A percentile compares a stretch with the other conserved stretches of the same genome.
Conservation (phyloP, 2,113 vertebrate genomes). For the Hymenochirus boettgeri region DNA sequence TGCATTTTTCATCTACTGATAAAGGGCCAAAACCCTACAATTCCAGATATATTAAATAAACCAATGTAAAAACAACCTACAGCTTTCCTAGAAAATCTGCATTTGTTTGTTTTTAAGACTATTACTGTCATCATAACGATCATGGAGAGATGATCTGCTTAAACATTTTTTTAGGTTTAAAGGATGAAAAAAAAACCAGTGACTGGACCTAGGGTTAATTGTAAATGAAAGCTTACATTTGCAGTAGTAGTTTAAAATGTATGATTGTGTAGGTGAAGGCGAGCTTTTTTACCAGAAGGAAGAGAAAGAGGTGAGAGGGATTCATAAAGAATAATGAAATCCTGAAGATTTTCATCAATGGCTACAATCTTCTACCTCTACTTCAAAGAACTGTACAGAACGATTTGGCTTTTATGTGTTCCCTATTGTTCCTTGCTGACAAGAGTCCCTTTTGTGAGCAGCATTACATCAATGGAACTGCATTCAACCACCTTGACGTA, state of each 20-base stretch:
- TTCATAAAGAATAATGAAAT: not conserved
- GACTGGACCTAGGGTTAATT: not conserved
- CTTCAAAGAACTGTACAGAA: conserved; percentile 35
- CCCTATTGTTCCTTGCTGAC: conserved; percentile 33
- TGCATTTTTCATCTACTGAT: too few species aligned
- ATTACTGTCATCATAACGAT: too few species aligned
- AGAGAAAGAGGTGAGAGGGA: not conserved
- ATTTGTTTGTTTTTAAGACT: too few species aligned
- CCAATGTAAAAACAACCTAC: too few species aligned
- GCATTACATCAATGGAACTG: conserved; percentile 35
- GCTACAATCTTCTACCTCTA: conserved; percentile 23
- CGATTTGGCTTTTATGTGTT: conserved; percentile 27
- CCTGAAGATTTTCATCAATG: conserved; percentile 16
- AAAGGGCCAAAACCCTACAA: too few species aligned
- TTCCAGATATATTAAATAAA: too few species aligned
- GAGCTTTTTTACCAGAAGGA: not conserved
- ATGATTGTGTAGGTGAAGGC: not conserved
- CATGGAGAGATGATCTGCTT: too few species aligned
- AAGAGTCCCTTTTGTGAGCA: conserved; percentile 38
- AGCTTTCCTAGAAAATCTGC: too few species aligned
- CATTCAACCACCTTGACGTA: conserved; percentile 15
- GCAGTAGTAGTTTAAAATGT: not conserved
- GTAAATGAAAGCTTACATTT: conserved; percentile 11
- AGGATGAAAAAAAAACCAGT: too few species aligned
- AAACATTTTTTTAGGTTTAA: too few species aligned